These are phyloP conservation scores for Micromussa lordhowensis DNA, from an alignment of 92 coral and sea anemone species.

Conservation along the genomic window DNA sequence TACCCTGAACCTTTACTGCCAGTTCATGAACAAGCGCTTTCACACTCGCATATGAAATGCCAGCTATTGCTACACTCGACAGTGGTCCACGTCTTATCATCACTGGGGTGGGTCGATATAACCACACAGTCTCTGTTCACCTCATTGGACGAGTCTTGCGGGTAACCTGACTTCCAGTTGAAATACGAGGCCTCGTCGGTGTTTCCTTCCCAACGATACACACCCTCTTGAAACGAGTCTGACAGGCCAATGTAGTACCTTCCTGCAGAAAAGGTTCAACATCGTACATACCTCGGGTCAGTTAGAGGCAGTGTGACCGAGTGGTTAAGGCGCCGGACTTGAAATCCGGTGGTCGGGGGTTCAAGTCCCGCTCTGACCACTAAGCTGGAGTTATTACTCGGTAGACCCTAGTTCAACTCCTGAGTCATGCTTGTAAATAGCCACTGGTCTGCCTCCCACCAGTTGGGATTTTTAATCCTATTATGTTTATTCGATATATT, in stretches of 20 bases:
- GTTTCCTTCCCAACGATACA: constrained; percentile 8
- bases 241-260: constrained; percentile 28
- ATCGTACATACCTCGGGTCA: background rate
- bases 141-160: background rate
- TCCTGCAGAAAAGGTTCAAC: background rate
- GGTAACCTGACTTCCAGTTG: background rate
- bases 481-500: too few relatives aligned
- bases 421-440: too few relatives aligned
- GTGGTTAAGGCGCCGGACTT: too few relatives aligned
- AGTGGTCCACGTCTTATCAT: background rate
- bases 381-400: too few relatives aligned
- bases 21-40: background rate
- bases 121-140: constrained; percentile 6
- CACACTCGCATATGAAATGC: constrained; percentile 12
- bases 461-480: too few relatives aligned
- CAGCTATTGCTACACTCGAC: background rate
- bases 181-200: background rate
- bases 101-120: background rate
- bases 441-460: too few relatives aligned
- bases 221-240: constrained; percentile 18
- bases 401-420: too few relatives aligned
- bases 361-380: too few relatives aligned
- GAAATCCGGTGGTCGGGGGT: too few relatives aligned
- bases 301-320: too few relatives aligned
- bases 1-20: background rate